A percentile compares a stretch with the other conserved stretches of the same genome.
Conservation (phyloP, 2,797 vertebrate genomes). For the Tangara arthus region DNA sequence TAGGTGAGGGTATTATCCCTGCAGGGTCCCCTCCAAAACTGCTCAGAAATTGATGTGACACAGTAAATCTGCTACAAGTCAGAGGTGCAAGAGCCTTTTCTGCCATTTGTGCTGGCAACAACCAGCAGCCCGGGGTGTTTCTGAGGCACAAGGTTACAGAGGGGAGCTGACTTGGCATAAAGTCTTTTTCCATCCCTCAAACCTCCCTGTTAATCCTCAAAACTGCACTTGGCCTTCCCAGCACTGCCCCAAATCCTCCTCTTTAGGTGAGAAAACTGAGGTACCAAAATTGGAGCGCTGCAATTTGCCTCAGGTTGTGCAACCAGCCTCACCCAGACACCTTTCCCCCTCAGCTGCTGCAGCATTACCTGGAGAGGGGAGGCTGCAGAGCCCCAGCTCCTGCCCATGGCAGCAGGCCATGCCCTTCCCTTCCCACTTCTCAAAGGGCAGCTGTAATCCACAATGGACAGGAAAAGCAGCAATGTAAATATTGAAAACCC, state of each 20-base stretch:
- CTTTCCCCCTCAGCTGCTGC: background rate
- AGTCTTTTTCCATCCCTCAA: background rate
- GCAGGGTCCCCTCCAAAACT: background rate
- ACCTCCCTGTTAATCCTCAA: background rate
- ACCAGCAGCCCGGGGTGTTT: background rate
- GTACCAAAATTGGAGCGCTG: background rate
- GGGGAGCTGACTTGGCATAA: background rate
- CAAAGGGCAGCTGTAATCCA: background rate
- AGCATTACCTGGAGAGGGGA: background rate
- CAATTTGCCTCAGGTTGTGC: background rate
- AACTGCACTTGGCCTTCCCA: background rate
- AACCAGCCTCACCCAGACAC: background rate
- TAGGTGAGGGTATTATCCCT: background rate
- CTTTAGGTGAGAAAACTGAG: background rate
- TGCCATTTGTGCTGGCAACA: background rate
- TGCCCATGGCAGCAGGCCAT: background rate
- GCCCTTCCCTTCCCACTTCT: background rate
- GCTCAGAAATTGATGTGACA: background rate
- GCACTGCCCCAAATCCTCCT: background rate
- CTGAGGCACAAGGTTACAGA: background rate
- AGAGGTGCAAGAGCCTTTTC: background rate
- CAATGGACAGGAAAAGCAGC: background rate
- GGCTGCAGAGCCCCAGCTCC: background rate
- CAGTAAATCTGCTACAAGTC: background rate
- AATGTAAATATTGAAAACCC: background rate